Evolutionary conservation across 1,140 invertebrate species (phyloP), one percentile per base, ranked within the genome.

Genomic region (Cataglyphis hispanica): DNA sequence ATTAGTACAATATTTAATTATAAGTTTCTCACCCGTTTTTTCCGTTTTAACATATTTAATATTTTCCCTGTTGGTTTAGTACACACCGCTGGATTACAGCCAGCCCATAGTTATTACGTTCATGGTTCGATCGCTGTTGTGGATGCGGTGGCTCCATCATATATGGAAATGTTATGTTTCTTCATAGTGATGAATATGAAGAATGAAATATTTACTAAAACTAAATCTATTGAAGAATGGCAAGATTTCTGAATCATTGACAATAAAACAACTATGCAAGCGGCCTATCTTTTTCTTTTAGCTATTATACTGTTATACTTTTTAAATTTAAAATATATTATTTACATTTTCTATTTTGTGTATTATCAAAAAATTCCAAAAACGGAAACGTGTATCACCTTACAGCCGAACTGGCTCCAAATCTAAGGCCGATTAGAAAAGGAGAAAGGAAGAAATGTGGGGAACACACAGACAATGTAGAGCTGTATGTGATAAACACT

Each of bases 401-500:
- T n/a, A n/a, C n/a, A n/a, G 1, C 6, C n/a, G 56, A n/a, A n/a
- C n/a, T n/a, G n/a, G n/a, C n/a, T 10, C 63, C 10, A 27, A 75
- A 37, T 34, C 31, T 22, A 58, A 46, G 16, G 74, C 37, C 10
- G 19, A 64, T 80, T 37, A 34, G 56, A 66, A 22, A 8, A 80
- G 43, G 31, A 31, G 31, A 31, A 43, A 67, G 61, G 61, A 53
- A 67, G 31, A 43, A 43, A n/a, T 78, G 63, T 61, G 11, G 56
- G 66, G 76, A 69, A 80, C 43, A 56, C 22, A 60, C 46, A 77
- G 46, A 69, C 63, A 50, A 50, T 50, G 16, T 50, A 53, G 31
- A 69, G 40, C 13, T 67, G 61, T 34, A 70, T 58, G 7, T 58
- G 11, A 19, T 70, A 70, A 81, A 81, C 53, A 81, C 53, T 25